These are phyloP conservation scores for Balaenoptera acutorostrata DNA, from an alignment of 2,113 vertebrate species.

Conservation along the genomic window DNA sequence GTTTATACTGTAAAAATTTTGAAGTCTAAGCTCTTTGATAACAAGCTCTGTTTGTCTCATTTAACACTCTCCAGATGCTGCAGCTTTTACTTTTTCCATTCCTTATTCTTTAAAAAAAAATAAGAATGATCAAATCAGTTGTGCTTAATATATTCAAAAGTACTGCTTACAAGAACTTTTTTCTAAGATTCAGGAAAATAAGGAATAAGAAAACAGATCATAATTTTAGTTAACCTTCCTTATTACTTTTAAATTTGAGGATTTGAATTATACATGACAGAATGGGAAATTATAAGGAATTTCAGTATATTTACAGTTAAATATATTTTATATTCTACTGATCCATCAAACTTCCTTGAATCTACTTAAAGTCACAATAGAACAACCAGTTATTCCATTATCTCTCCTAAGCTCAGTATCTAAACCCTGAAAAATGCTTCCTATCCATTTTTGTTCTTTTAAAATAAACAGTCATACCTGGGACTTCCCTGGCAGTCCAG, in stretches of 20 bases:
- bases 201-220: not conserved
- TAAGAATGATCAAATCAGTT: not conserved
- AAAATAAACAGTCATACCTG: not conserved
- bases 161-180: not conserved
- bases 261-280: not conserved
- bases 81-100: not conserved
- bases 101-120: not conserved
- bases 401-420: not conserved
- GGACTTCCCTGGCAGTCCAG: not conserved
- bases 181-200: not conserved
- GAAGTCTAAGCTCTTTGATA: not conserved
- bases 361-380: not conserved
- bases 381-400: not conserved
- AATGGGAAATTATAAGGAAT: not conserved
- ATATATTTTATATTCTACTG: not conserved
- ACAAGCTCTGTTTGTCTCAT: not conserved
- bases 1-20: not conserved
- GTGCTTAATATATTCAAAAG: not conserved
- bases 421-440: not conserved
- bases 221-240: not conserved
- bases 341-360: not conserved
- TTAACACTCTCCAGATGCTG: not conserved
- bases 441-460: not conserved
- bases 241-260: not conserved
- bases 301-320: not conserved